Conservation (phyloP, 2,113 vertebrate species). For the Conger conger region DNA sequence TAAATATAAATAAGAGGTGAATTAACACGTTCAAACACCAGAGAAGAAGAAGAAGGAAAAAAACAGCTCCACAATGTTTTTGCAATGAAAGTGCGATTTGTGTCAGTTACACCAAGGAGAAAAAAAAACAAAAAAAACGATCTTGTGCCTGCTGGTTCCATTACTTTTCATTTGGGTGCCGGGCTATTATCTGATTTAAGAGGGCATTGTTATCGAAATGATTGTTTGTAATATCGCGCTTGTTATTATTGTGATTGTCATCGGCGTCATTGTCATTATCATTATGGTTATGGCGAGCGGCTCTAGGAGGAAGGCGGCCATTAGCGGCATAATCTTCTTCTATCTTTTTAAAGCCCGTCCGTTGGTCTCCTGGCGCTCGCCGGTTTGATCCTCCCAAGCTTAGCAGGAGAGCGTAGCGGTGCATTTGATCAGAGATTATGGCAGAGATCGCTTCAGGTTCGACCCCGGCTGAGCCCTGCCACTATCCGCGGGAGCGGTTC, state of each 20-base stretch:
- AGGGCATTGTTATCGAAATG: conserved; percentile 26
- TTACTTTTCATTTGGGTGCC: conserved; percentile 29
- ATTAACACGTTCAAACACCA: background rate
- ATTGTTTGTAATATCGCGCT: conserved; percentile 16
- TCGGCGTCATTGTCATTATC: conserved; percentile 15
- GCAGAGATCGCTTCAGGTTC: conserved; percentile 8
- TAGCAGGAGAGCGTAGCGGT: background rate
- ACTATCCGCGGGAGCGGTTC: background rate
- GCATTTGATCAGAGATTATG: conserved; percentile 26
- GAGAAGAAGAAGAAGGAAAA: background rate
- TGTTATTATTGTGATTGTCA: conserved; percentile 23
- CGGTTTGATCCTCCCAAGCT: background rate
- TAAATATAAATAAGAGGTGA: background rate
- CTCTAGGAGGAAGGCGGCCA: background rate
- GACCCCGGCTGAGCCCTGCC: conserved; percentile 17
- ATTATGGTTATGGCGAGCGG: conserved; percentile 9
- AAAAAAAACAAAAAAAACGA: background rate
- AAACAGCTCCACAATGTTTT: background rate
- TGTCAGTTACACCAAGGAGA: background rate
- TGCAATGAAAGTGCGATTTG: background rate
- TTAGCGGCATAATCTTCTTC: background rate
- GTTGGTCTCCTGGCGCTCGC: background rate
- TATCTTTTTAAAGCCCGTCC: conserved; percentile 14
- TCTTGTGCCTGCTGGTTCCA: conserved; percentile 17
- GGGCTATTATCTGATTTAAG: conserved; percentile 38